Evolutionary conservation across 2,888 invertebrate species (phyloP), one percentile per base, ranked within the genome.

Genomic region (Onchidella celtica): DNA sequence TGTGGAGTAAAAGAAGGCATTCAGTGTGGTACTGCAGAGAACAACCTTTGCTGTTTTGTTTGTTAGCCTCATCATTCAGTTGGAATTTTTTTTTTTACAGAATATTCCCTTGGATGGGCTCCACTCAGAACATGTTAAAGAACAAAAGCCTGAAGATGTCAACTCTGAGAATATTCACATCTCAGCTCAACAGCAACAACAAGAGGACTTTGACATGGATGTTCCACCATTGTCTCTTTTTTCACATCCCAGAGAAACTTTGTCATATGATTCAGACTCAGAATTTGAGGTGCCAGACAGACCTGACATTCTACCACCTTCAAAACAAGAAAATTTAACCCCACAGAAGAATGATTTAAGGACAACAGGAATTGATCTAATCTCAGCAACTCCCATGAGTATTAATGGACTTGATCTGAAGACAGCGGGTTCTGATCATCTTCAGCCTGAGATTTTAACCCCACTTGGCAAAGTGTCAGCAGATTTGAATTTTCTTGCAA

Each of bases 251-350:
- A 66, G 34, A 61, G 47, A 27, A 32, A 38, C 68, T 40, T 29
- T 38, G 11, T 17, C 34, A 36, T 61, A 81, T 68, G 81, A 81
- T 32, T 81, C 69, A 68, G 81, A 81, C 32, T 74, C 40, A 27
- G 81, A 81, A 75, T 81, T 81, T 81, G 81, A 81, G 34, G 66
- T 81, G 0, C 81, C 81, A 68, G 75, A 81, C 0, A 65, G 63
- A 47, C 59, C 68, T 29, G 29, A n/a, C n/a, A n/a, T 57, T 11
- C 1, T 27, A 61, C 6, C 29, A 2, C 29, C 59, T 0, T 17
- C 4, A 29, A 14, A 61, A 9, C 36, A 14, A 38, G 34, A 34
- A 24, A 29, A 32, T 27, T 47, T 6, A 27, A 29, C 17, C 17
- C 14, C 57, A 27, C 32, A 36, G 27, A 47, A n/a, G 38, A 14